Base-by-base conservation (phyloP, 30 jellyfish, hydroid and myxozoan species). In the Mastigias papua region DNA sequence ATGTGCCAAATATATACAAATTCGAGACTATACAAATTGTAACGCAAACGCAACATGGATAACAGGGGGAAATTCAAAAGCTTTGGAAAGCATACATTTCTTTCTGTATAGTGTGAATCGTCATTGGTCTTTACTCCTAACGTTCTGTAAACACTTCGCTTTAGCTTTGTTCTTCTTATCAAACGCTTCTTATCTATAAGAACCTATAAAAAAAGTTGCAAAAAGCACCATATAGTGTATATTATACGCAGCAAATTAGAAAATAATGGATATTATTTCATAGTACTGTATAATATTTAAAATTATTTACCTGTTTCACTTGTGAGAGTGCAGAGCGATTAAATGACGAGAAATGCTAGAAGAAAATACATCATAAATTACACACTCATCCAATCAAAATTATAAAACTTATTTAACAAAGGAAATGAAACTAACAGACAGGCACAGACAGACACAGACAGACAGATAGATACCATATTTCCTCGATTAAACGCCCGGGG, bases 141-240 rank as follows among this genome's bases (percentile, higher is more conserved):
- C 1, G 92, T 74, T 25, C 77, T 74, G 50, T 87, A 93, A 2
- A 79, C 77, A 58, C 96, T 87, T 22, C 98, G 89, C 46, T 93
- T 82, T 48, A 93, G 87, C 75, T 93, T 97, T 17, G 96, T 88
- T 63, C 98, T 86, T 66, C 80, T 88, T n/a, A 88, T 42, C 76
- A 93, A 86, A 3, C 98, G 92, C 61, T 88, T 85, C 73, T 89
- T 93, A 54, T 93, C 97, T 0, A 89, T 2, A 81, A 93, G 28
- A 15, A 93, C 74, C 98, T 93, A 50, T 10, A 13, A 48, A 50
- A 54, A 60, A 80, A 35, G 27, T 42, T 4, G 13, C 13, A 16
- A 26, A 22, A 32, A 42, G 37, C 70, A 11, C 84, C 31, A 37
- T 2, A 1, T 17, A 26, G 33, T 5, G 10, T 60, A 9, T 60